Percentiles rank a stretch among this genome's conserved stretches.
These are phyloP conservation scores for Drosophila guanche DNA, from an alignment of 1,140 invertebrate genomes.

Conservation along the genomic window DNA sequence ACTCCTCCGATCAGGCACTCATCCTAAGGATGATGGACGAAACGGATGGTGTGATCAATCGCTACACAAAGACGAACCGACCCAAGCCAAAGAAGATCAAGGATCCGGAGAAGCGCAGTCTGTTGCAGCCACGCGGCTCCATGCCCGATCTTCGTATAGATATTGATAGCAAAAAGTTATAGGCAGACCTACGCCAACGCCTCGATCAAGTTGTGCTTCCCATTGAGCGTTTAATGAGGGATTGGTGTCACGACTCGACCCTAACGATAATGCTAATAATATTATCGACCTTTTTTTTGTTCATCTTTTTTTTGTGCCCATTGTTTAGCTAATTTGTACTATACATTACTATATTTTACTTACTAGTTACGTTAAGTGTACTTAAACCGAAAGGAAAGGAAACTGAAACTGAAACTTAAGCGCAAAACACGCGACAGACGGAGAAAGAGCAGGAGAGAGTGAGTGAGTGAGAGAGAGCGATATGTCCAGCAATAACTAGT, in stretches of 20 bases:
- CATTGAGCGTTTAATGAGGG: constrained; percentile 35
- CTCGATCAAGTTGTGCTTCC: constrained; percentile 15
- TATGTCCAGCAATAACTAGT: constrained; percentile 58
- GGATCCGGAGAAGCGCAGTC: constrained; percentile 85
- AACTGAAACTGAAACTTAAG: too few relatives aligned
- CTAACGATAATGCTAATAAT: constrained; percentile 3
- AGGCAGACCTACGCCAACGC: constrained; percentile 13
- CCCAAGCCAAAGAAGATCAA: constrained; percentile 84
- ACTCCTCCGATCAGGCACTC: constrained; percentile 95
- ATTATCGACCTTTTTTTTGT: constrained; percentile 30
- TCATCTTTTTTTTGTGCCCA: constrained; percentile 29
- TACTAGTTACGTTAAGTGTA: constrained; percentile 64
- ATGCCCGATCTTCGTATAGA: constrained; percentile 84
- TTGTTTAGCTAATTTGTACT: constrained; percentile 63
- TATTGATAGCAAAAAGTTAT: constrained; percentile 82
- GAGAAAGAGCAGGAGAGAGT: too few relatives aligned
- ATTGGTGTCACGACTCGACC: background rate
- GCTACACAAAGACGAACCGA: constrained; percentile 86
- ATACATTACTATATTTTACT: constrained; percentile 31
- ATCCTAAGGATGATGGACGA: constrained; percentile 98
- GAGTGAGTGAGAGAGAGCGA: constrained; percentile 16
- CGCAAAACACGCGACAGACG: too few relatives aligned
- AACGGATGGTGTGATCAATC: constrained; percentile 92
- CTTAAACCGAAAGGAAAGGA: constrained; percentile 28
- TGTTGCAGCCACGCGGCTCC: constrained; percentile 84